Percentiles rank a stretch among this genome's conserved stretches.
phyloP scores from a whole-genome alignment of 2,113 vertebrate genomes.

The Percopsis transmontana region DNA sequence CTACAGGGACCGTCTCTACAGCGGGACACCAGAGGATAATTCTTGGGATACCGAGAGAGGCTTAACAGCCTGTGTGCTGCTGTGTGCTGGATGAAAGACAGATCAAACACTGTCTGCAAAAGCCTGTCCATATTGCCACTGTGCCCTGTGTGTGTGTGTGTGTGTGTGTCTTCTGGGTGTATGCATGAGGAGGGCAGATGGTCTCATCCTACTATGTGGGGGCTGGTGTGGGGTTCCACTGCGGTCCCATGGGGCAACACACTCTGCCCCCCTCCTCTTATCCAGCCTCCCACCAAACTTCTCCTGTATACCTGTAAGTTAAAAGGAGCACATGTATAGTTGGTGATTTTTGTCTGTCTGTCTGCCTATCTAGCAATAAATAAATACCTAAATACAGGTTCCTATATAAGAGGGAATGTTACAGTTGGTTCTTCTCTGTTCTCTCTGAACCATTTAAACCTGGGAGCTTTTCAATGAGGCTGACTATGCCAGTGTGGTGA shows the following conservation, averaged over 20 bases:
- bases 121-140: constrained; percentile 63
- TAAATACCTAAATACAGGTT: no score
- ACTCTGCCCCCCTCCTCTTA: constrained; percentile 38
- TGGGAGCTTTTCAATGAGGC: constrained; percentile 14
- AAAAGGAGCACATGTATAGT: no score
- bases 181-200: constrained; percentile 69
- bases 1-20: constrained; percentile 68
- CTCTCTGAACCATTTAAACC: constrained; percentile 43
- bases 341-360: no score
- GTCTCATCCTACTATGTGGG: constrained; percentile 68
- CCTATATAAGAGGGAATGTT: no score
- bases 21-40: constrained; percentile 40
- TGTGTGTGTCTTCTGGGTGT: constrained; percentile 37
- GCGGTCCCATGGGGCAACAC: constrained; percentile 62
- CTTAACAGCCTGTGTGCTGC: constrained; percentile 55
- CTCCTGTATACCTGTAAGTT: constrained; percentile 3
- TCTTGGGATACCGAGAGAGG: constrained; percentile 43
- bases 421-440: background rate
- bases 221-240: constrained; percentile 68
- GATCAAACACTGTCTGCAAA: constrained; percentile 72
- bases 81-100: constrained; percentile 65
- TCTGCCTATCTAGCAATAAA: no score
- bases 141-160: constrained; percentile 29
- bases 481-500: constrained; percentile 37
- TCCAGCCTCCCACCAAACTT: background rate